Evolutionary conservation across 2,113 vertebrate genomes (phyloP).

Genomic region (Corydoras maculifer): DNA sequence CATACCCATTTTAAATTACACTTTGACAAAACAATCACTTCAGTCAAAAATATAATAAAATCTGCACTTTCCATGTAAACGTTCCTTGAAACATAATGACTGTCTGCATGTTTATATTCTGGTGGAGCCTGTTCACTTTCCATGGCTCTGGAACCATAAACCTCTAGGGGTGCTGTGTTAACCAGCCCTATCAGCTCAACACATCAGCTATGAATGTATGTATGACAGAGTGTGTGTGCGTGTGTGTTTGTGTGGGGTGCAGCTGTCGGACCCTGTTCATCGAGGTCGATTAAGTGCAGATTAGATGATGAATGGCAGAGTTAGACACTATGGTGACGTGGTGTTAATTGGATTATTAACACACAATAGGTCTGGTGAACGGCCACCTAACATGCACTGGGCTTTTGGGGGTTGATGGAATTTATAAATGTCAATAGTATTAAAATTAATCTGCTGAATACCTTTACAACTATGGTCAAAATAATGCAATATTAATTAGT

Average conservation of each 20-base stretch:
- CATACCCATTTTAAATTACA: too few species aligned
- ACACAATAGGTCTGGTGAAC: constrained; percentile 55
- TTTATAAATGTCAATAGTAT: not conserved
- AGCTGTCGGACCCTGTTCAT: constrained; percentile 37
- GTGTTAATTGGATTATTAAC: constrained; percentile 68
- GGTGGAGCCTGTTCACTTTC: constrained; percentile 4
- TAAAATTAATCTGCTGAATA: too few species aligned
- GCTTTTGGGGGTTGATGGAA: constrained; percentile 27
- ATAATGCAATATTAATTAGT: too few species aligned
- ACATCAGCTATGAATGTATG: constrained; percentile 28
- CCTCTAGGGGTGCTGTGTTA: constrained; percentile 16
- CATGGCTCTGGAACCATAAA: constrained; percentile 2
- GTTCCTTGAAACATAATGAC: not conserved
- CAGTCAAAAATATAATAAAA: too few species aligned
- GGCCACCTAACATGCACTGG: constrained; percentile 51
- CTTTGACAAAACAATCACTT: too few species aligned
- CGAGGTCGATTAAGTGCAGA: constrained; percentile 48
- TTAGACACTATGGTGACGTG: constrained; percentile 65
- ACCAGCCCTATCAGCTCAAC: constrained; percentile 4
- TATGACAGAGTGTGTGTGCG: constrained; percentile 24
- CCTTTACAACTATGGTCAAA: too few species aligned
- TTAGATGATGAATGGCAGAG: constrained; percentile 64
- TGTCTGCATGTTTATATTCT: constrained; percentile 1
- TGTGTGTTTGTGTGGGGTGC: constrained; percentile 32
- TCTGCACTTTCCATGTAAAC: not conserved